Conservation (phyloP, 2,797 vertebrate species). For the Sarcophilus harrisii region DNA sequence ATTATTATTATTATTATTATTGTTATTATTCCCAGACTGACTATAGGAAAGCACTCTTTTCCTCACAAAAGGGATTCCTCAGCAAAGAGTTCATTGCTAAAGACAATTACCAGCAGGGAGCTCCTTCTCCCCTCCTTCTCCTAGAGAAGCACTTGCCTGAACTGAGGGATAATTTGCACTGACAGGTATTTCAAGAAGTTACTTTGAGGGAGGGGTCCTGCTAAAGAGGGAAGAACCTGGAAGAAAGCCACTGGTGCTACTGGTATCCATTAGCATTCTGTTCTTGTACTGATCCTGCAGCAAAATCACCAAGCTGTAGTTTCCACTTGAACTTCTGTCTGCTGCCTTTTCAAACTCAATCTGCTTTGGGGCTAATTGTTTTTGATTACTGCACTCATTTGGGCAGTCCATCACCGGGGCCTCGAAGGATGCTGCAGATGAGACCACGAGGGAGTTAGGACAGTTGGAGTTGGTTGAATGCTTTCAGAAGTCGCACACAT, state of each 20-base stretch:
- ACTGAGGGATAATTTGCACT: not conserved
- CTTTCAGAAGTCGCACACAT: not conserved
- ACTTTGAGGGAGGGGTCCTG: not conserved
- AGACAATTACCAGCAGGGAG: not conserved
- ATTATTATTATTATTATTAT: no score
- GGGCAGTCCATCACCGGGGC: not conserved
- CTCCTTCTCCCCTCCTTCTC: no score
- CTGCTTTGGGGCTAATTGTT: not conserved
- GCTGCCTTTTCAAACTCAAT: slow-evolving; percentile 1
- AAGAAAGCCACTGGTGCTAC: not conserved
- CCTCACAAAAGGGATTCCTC: not conserved
- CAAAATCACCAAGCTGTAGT: not conserved
- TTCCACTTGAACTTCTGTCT: slow-evolving; percentile 8
- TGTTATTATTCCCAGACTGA: not conserved
- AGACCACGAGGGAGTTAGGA: not conserved
- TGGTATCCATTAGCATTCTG: not conserved
- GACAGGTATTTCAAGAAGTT: not conserved
- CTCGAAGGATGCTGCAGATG: not conserved
- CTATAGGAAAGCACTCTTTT: not conserved
- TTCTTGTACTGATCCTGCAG: not conserved
- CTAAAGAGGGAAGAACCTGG: not conserved
- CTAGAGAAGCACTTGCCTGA: not conserved
- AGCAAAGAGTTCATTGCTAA: not conserved
- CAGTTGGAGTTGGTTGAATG: not conserved
- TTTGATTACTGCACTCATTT: not conserved